phyloP scores from a whole-genome alignment of 2,888 invertebrate genomes.

The Choreutis nemorana region DNA sequence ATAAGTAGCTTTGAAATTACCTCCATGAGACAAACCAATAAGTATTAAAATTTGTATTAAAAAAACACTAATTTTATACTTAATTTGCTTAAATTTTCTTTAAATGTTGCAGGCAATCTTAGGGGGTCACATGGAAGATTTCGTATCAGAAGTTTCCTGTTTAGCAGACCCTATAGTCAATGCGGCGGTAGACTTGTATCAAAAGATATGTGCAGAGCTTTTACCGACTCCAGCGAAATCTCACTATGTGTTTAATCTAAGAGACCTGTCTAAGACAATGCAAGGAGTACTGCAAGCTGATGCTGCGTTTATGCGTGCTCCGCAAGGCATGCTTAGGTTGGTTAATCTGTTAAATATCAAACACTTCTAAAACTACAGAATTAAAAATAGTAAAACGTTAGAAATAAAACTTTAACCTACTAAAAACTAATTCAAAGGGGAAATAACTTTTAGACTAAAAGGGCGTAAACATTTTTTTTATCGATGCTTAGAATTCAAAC shows the following conservation, averaged over 20 bases:
- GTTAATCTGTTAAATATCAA: no score
- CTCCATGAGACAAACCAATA: no score
- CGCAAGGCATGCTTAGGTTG: constrained; percentile 74
- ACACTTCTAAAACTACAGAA: no score
- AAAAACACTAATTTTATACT: no score
- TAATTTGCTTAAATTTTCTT: background rate
- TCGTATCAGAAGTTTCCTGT: constrained; percentile 72
- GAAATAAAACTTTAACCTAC: no score
- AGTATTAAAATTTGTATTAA: no score
- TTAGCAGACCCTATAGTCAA: constrained; percentile 77
- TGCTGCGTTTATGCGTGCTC: constrained; percentile 71
- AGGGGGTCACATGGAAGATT: constrained; percentile 80
- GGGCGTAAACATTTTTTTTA: no score
- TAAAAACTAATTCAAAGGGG: no score
- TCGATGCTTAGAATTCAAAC: no score
- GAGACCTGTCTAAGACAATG: constrained; percentile 89
- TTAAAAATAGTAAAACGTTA: no score
- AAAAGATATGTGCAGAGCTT: constrained; percentile 78
- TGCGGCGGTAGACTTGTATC: constrained; percentile 86
- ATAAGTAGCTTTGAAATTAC: no score
- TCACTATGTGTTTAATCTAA: constrained; percentile 91
- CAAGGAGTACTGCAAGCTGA: constrained; percentile 91
- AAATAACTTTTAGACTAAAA: no score
- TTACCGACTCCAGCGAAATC: constrained; percentile 92
- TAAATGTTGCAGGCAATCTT: constrained; percentile 65